These are phyloP conservation scores for Apistogramma diplotaenia DNA, from an alignment of 2,113 vertebrate genomes.

Conservation along the genomic window DNA sequence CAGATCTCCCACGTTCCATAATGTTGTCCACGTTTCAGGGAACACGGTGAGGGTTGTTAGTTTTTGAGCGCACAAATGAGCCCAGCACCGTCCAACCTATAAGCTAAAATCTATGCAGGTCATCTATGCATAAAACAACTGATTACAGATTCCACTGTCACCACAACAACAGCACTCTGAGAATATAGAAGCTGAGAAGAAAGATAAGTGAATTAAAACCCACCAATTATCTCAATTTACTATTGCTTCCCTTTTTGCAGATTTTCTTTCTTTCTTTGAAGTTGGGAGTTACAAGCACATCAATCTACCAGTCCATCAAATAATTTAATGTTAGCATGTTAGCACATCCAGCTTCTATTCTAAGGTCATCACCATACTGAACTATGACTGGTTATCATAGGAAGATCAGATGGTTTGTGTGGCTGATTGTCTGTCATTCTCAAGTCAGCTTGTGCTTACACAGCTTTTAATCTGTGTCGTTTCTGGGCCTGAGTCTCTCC, in stretches of 20 bases:
- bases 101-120: no score
- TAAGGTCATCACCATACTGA: no score
- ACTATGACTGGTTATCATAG: no score
- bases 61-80: neutral
- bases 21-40: neutral
- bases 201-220: neutral
- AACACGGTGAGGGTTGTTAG: neutral
- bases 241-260: neutral
- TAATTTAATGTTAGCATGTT: neutral
- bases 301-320: neutral
- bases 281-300: neutral
- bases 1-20: neutral
- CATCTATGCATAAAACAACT: no score
- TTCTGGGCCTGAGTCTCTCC: no score
- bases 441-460: no score
- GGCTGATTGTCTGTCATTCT: no score
- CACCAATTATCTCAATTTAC: neutral
- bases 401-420: no score
- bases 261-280: neutral
- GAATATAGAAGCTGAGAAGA: neutral
- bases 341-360: no score
- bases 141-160: no score
- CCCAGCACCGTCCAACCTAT: neutral
- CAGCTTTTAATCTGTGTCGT: no score
- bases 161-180: neutral